Evolutionary conservation across 1,140 invertebrate species (phyloP), one percentile per base, ranked within the genome.

Genomic region (Drosophila pallidifrons): DNA sequence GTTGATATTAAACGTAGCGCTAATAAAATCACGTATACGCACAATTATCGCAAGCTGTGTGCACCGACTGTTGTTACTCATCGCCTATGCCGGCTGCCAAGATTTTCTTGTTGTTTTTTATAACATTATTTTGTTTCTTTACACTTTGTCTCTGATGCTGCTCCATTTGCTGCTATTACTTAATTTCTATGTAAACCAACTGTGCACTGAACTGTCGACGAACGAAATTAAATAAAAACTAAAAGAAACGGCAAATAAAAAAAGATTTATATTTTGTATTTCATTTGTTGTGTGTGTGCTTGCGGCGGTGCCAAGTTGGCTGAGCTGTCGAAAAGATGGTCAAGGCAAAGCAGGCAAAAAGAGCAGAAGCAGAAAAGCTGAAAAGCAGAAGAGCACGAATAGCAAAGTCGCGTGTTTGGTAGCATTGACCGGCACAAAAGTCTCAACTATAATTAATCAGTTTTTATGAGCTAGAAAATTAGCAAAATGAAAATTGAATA

Each of bases 381-480:
- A 41, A 54, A 45, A 51, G 60, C 16, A 11, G 47, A 32, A 25
- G 45, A 52, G 75, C 41, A 43, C 41, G 41, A 35, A 16, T 15
- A 54, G 28, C 70, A 69, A 81, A 81, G 77, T 81, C 79, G 82
- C 75, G 69, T 77, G 75, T 68, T 76, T 70, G 51, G 52, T 81
- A 79, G 75, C 85, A 89, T 89, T 88, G 85, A 88, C 83, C 82
- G 67, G 79, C 69, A 16, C 7, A 38, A 3, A 10, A 5, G 46
- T 10, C 2, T 11, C 77, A 79, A 89, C 13, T 47, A 81, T 81
- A 89, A 86, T 86, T 81, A 86, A 86, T 86, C 78, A 86, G 61
- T 77, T 81, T 86, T 81, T 75, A 81, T 85, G 78, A 64, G 64
- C 75, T 60, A 81, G 58, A 76, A 78, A 90, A 81, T 85, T 52